phyloP scores from a whole-genome alignment of 2,888 invertebrate genomes.

The Watsonalla binaria region DNA sequence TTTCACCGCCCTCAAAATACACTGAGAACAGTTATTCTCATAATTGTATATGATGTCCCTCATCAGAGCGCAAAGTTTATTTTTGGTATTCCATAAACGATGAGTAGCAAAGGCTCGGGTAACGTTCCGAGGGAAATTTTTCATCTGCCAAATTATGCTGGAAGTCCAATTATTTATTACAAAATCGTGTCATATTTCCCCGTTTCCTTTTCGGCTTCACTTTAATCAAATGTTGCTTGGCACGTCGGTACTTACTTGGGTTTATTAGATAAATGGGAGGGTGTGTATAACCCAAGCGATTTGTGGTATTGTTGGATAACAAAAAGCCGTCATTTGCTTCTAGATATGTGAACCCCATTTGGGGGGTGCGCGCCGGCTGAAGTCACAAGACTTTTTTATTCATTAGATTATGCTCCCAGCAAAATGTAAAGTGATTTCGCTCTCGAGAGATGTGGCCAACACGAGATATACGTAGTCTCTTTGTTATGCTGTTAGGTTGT shows the following conservation, averaged over 20 bases:
- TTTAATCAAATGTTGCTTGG: not conserved
- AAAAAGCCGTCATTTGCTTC: conserved; percentile 51
- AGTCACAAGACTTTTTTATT: conserved; percentile 53
- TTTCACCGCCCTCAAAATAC: not conserved
- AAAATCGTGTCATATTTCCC: not conserved
- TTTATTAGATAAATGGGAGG: not conserved
- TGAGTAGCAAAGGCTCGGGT: not conserved
- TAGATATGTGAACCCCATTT: conserved; percentile 28
- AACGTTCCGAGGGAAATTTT: not conserved
- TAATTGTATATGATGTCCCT: not conserved
- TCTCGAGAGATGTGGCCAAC: conserved; percentile 28
- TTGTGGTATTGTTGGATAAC: conserved; percentile 54
- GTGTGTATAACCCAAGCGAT: conserved; percentile 33
- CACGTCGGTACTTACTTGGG: not conserved
- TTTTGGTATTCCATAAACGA: not conserved
- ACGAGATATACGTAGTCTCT: conserved; percentile 19
- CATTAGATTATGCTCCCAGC: conserved; percentile 49
- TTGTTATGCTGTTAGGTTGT: conserved; percentile 25
- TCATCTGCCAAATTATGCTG: not conserved
- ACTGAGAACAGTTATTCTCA: not conserved
- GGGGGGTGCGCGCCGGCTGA: conserved; percentile 28
- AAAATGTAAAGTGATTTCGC: conserved; percentile 57
- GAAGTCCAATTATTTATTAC: not conserved
- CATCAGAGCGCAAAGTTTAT: not conserved
- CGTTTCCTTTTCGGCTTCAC: not conserved